Conservation (phyloP, 1,140 invertebrate genomes). For the Dinoponera quadriceps region DNA sequence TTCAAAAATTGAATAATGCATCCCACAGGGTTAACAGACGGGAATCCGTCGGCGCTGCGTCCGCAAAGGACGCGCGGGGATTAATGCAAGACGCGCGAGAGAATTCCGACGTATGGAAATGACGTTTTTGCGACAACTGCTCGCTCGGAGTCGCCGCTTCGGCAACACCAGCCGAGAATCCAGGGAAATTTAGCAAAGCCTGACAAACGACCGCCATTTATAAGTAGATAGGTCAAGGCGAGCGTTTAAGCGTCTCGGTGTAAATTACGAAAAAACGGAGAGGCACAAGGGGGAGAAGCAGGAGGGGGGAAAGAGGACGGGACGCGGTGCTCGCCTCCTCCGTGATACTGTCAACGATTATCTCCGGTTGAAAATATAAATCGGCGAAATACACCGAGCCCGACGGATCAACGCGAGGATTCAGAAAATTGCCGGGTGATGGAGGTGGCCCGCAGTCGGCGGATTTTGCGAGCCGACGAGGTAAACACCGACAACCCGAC, state of each 20-base stretch:
- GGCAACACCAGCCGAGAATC: neutral
- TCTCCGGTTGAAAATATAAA: slow-evolving; percentile 52
- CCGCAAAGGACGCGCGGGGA: slow-evolving; percentile 53
- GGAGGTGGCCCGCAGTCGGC: slow-evolving; percentile 50
- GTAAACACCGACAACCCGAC: slow-evolving; percentile 52
- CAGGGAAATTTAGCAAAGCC: slow-evolving; percentile 53
- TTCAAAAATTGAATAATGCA: slow-evolving; percentile 46
- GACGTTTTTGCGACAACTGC: slow-evolving; percentile 48
- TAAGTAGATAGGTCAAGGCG: slow-evolving; percentile 72
- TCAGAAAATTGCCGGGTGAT: slow-evolving; percentile 58
- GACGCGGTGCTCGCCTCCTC: slow-evolving; percentile 41
- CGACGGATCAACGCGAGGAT: slow-evolving; percentile 36
- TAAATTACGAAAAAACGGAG: slow-evolving; percentile 58
- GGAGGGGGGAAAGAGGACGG: neutral
- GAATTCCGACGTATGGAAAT: slow-evolving; percentile 49
- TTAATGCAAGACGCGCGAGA: slow-evolving; percentile 55
- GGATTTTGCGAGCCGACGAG: slow-evolving; percentile 50
- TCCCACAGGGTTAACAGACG: slow-evolving; percentile 23
- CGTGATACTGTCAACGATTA: slow-evolving; percentile 58
- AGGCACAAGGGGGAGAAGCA: neutral
- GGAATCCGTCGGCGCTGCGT: slow-evolving; percentile 32
- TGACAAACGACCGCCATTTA: slow-evolving; percentile 63
- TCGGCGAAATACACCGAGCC: slow-evolving; percentile 44
- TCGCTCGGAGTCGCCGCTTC: neutral
- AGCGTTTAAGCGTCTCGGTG: slow-evolving; percentile 56